These are phyloP conservation scores for Linnaemya tessellans DNA, from an alignment of 2,888 invertebrate species.

Conservation along the genomic window DNA sequence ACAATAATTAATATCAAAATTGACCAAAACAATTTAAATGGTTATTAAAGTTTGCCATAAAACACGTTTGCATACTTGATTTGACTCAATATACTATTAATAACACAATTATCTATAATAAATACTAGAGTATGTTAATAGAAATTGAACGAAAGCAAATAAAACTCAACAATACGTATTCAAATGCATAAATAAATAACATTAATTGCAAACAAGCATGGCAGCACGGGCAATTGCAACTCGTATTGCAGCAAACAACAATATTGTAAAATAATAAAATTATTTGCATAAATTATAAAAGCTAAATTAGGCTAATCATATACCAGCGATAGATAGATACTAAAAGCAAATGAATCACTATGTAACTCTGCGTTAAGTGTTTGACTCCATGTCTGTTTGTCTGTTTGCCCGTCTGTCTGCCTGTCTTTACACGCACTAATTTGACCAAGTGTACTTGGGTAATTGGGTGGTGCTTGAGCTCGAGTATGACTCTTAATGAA, in stretches of 20 bases:
- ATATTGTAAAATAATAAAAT: conserved; percentile 41
- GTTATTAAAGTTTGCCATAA: conserved; percentile 27
- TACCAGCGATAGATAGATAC: background rate
- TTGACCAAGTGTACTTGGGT: conserved; percentile 49
- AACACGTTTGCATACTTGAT: conserved; percentile 17
- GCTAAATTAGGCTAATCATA: conserved; percentile 58
- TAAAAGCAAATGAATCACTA: conserved; percentile 12
- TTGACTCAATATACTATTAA: conserved; percentile 29
- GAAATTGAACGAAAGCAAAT: conserved; percentile 13
- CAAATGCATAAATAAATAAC: conserved; percentile 4
- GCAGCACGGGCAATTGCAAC: conserved; percentile 14
- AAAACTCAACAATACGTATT: conserved; percentile 17
- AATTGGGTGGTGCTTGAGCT: conserved; percentile 46
- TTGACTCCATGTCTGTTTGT: conserved; percentile 27
- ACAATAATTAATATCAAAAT: background rate
- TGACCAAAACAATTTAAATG: conserved; percentile 5
- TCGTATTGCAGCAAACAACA: conserved; percentile 28
- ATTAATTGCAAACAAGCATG: conserved; percentile 36
- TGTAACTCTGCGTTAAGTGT: background rate
- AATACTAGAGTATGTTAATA: background rate
- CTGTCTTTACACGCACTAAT: conserved; percentile 73
- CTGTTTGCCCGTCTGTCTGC: conserved; percentile 60
- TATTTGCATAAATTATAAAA: conserved; percentile 36
- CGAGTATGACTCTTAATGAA: conserved; percentile 21
- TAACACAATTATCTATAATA: conserved; percentile 35